Base-by-base conservation (phyloP, 2,113 vertebrate genomes). In the Gobiocypris rarus region DNA sequence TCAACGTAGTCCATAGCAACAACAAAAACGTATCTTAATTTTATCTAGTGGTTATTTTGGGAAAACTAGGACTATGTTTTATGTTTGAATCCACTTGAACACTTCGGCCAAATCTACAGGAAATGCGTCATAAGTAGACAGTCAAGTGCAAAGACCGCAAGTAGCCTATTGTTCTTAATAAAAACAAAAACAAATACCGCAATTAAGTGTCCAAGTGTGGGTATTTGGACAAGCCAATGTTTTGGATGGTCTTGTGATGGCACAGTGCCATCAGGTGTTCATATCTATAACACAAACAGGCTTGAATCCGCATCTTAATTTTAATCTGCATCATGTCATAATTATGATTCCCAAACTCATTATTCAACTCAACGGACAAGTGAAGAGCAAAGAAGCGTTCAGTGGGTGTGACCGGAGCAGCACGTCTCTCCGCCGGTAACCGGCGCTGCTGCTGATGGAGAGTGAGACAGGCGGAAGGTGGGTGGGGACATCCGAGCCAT, bases 401-500 rank as follows among this genome's bases (percentile, higher is more conserved):
- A 2, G n/a, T 31, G 73, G 73, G 73, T 75, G 48, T 75, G 73
- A 31, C 45, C 73, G 26, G 45, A 19, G 48, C 48, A 58, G 11
- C 28, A 17, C 50, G 19, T 41, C 75, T n/a, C 22, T 58, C 52
- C 74, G 50, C 48, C 78, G 41, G 56, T 59, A 26, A 15, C 38
- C 22, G 58, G 38, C 58, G 58, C 24, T 50, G 78, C 77, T 14
- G 59, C 38, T 63, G 76, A 9, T 28, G 58, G 48, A 28, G 48
- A 24, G 54, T 5, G 58, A 45, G 56, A 79, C 58, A 48, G 43
- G 7, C 59, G 59, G 41, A 67, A 81, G 43, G 78, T 48, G 78
- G 78, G 78, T 67, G 78, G n/a, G 54, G 75, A 78, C 56, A 61
- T 78, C 10, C 8, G 26, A 67, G 77, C n/a, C 43, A 67, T 80